These are phyloP conservation scores for Rousettus leschenaultii DNA, from an alignment of 2,113 vertebrate species.

Conservation along the genomic window DNA sequence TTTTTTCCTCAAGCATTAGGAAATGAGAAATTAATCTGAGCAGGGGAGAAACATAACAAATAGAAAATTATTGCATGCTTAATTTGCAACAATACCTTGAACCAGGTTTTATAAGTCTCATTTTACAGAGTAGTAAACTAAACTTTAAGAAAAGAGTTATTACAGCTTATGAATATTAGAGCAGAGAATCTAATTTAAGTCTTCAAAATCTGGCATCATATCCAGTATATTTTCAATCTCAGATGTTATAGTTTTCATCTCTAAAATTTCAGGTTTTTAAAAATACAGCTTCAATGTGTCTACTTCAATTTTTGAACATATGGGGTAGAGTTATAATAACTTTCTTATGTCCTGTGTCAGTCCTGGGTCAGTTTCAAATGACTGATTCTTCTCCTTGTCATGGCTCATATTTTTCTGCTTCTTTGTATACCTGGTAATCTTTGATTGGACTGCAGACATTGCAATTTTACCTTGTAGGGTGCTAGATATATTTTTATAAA, in stretches of 20 bases:
- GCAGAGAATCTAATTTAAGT: slow-evolving; percentile 1
- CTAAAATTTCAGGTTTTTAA: slow-evolving; percentile 15
- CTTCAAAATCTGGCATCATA: slow-evolving; percentile 33
- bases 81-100: background rate
- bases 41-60: background rate
- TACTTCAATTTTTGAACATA: slow-evolving; percentile 38
- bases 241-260: background rate
- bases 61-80: background rate
- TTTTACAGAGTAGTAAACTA: background rate
- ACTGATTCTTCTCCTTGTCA: background rate
- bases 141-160: background rate
- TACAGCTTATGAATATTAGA: slow-evolving; percentile 24
- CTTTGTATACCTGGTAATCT: background rate
- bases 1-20: background rate
- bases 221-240: background rate
- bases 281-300: background rate
- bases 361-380: background rate
- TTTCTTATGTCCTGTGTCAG: background rate
- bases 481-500: background rate
- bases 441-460: background rate
- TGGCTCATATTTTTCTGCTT: background rate
- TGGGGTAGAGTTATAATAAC: background rate
- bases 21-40: background rate
- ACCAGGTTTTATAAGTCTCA: background rate
- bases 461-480: background rate